Evolutionary conservation across 2,888 invertebrate genomes (phyloP), one percentile per base, ranked within the genome.

Genomic region (Aphrophora alni): DNA sequence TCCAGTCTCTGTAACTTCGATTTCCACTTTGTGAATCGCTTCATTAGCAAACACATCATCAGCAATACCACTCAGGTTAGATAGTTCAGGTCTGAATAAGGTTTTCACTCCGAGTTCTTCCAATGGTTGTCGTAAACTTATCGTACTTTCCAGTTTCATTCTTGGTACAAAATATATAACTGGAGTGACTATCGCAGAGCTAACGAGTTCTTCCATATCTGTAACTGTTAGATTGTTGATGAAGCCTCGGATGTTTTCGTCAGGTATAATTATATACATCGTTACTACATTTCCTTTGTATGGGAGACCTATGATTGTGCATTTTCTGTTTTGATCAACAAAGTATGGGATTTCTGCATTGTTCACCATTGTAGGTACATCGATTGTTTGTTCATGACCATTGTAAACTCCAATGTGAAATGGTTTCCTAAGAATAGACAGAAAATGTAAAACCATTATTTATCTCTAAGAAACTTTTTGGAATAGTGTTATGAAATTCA

Each of bases 201-300:
- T 83, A 12, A 87, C 84, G 68, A 85, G 83, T 38, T 81, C 77
- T 79, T 82, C 78, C 17, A 85, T 80, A 33, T 84, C 78, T 38
- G 92, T 89, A 0, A 93, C 87, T 1, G 93, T 88, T 44, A 93
- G 84, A 12, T 68, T 86, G 0, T 89, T 87, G 7, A 88, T 86
- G 68, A 93, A 86, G 38, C 87, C 90, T 7, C 88, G 84, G 7
- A 86, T 87, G 59, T 89, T 90, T 0, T 90, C 89, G 10, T 89
- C 88, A 0, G 95, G 95, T 84, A 93, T 89, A 7, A 95, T 86
- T 0, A 92, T 90, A 86, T 93, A 94, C 91, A 95, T 92, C 0
- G 89, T 90, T 3, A 86, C 84, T 84, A 90, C 88, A 76, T 90
- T 90, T 80, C 93, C 93, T 87, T 93, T 93, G 87, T 95, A 95